These are phyloP conservation scores for Yasuhikotakia modesta DNA, from an alignment of 2,797 vertebrate species.

Conservation along the genomic window DNA sequence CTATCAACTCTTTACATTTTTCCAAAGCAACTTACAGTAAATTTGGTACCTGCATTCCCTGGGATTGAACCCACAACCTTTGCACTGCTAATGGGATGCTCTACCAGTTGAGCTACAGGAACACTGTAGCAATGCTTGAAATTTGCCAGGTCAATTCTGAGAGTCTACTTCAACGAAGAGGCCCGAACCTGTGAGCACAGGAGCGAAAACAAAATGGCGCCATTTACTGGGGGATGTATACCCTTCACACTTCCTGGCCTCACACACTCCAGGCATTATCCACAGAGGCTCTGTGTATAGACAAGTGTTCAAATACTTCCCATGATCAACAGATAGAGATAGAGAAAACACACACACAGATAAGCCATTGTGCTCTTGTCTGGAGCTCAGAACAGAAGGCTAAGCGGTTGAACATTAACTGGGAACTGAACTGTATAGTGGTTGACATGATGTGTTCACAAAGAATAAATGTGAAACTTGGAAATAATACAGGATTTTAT, in stretches of 20 bases:
- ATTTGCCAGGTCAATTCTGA: slow-evolving; percentile 15
- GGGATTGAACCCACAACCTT: no score
- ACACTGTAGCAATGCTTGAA: no score
- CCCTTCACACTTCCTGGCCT: slow-evolving; percentile 54
- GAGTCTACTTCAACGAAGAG: neutral
- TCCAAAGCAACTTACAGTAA: no score
- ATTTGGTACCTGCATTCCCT: no score
- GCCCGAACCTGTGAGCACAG: slow-evolving; percentile 12
- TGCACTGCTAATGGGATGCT: no score
- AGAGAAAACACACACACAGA: slow-evolving; percentile 60
- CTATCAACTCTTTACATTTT: slow-evolving; percentile 20
- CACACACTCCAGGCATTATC: slow-evolving; percentile 55
- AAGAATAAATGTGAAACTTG: neutral
- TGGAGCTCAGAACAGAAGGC: slow-evolving; percentile 47
- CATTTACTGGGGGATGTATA: slow-evolving; percentile 52
- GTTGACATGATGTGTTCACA: slow-evolving; percentile 24
- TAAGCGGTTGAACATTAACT: slow-evolving; percentile 59
- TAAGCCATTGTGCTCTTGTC: slow-evolving; percentile 60
- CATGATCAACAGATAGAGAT: slow-evolving; percentile 69
- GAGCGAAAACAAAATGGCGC: slow-evolving; percentile 52
- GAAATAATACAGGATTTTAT: neutral
- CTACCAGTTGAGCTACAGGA: no score
- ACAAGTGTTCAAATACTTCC: slow-evolving; percentile 74
- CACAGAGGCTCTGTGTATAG: slow-evolving; percentile 63
- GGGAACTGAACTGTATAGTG: slow-evolving; percentile 37